Percentiles rank a stretch among this genome's conserved stretches.
Evolutionary conservation across 2,113 vertebrate species (phyloP).

Genomic region (Bothrops jararaca): DNA sequence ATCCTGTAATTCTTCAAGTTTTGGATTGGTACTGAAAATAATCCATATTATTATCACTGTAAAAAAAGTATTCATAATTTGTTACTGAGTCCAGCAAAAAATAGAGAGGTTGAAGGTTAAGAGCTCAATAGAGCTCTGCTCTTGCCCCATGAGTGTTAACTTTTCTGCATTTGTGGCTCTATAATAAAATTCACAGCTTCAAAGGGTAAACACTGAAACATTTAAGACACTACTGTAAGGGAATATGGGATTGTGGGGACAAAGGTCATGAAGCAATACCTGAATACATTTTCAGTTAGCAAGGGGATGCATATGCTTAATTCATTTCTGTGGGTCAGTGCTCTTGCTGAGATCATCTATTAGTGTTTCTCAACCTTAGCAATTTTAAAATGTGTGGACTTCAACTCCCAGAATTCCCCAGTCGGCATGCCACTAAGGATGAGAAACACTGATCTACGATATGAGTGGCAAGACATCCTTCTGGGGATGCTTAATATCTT

Average conservation of each 20-base stretch:
- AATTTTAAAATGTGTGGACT: neutral
- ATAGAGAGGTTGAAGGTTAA: neutral
- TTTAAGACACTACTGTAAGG: neutral
- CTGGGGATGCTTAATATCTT: neutral
- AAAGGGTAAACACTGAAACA: neutral
- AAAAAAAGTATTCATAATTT: neutral
- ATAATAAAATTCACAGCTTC: neutral
- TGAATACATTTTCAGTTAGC: neutral
- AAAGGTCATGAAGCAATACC: neutral
- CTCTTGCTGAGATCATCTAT: neutral
- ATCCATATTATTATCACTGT: neutral
- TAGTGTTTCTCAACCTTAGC: neutral
- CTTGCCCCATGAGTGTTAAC: neutral
- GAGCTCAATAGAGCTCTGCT: neutral
- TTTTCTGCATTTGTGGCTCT: neutral
- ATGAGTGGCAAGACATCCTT: neutral
- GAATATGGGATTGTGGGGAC: neutral
- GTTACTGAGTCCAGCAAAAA: neutral
- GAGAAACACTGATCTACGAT: neutral
- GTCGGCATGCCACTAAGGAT: neutral
- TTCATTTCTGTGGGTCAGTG: neutral
- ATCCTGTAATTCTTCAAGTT: neutral
- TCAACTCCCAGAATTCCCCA: neutral
- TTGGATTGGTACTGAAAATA: neutral
- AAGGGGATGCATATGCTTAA: neutral